Percentiles rank a stretch among this genome's conserved stretches.
Conservation (phyloP, 2,888 invertebrate genomes). For the Pristionchus entomophagus region DNA sequence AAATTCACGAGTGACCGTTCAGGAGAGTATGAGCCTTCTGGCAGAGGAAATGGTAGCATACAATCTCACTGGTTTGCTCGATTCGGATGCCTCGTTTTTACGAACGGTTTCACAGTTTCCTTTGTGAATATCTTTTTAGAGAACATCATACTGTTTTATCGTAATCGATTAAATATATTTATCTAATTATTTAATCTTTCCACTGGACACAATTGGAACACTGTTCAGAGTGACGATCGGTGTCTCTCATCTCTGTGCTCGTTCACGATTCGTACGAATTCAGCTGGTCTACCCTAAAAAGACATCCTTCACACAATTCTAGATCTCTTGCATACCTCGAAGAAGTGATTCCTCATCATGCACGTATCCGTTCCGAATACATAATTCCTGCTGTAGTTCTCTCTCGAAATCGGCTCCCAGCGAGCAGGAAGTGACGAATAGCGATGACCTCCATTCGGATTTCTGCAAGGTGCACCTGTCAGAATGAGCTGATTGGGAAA, state of each 20-base stretch:
- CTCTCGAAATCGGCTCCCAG: neutral
- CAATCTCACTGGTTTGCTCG: neutral
- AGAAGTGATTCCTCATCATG: neutral
- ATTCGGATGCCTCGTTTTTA: neutral
- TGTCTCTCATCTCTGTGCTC: neutral
- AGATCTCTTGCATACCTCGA: neutral
- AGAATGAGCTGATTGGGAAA: neutral
- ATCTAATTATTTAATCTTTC: too few relatives aligned
- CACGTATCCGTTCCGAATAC: neutral
- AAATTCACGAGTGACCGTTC: too few relatives aligned
- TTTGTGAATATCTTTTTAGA: too few relatives aligned
- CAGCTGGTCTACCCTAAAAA: neutral
- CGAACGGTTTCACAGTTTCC: neutral
- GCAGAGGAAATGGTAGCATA: constrained; percentile 14
- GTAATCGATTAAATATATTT: too few relatives aligned
- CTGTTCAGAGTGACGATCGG: neutral
- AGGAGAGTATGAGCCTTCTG: neutral
- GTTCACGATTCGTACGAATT: neutral
- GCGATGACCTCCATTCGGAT: constrained; percentile 4
- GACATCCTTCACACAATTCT: neutral
- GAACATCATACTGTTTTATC: too few relatives aligned
- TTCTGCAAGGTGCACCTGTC: neutral
- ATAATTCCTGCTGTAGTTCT: neutral
- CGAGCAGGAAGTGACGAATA: neutral
- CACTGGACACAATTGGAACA: neutral